A percentile compares a stretch with the other conserved stretches of the same genome.
Conservation (phyloP, 92 coral and sea anemone species). For the Siderastrea siderea region DNA sequence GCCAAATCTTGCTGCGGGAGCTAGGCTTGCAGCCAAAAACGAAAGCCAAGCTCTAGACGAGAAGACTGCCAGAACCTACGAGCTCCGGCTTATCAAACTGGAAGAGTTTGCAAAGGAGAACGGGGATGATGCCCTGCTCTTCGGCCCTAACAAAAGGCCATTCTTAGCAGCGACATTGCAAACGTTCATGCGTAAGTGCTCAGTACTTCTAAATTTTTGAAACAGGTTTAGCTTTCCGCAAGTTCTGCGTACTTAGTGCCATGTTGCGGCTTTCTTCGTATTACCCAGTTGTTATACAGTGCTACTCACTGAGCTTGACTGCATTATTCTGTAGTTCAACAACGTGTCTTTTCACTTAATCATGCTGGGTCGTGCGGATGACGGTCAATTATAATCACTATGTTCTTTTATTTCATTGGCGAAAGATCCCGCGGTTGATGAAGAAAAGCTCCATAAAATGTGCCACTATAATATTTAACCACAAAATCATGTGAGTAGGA, state of each 20-base stretch:
- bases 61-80: not conserved
- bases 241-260: not conserved
- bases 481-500: not conserved
- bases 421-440: not conserved
- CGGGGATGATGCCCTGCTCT: not conserved
- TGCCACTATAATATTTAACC: not conserved
- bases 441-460: not conserved
- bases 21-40: too few relatives aligned
- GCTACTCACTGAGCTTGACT: not conserved
- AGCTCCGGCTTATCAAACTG: not conserved
- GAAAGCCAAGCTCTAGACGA: too few relatives aligned
- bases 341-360: too few relatives aligned
- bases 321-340: not conserved
- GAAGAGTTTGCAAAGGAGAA: not conserved
- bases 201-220: not conserved
- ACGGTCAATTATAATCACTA: not conserved
- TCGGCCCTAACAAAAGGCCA: not conserved
- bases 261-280: not conserved
- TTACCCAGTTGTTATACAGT: not conserved
- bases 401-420: not conserved
- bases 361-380: not conserved
- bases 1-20: too few relatives aligned
- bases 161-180: too few relatives aligned
- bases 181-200: not conserved
- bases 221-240: not conserved